Evolutionary conservation across 2,797 vertebrate genomes (phyloP), one percentile per base, ranked within the genome.

Genomic region (Lacerta viridis): DNA sequence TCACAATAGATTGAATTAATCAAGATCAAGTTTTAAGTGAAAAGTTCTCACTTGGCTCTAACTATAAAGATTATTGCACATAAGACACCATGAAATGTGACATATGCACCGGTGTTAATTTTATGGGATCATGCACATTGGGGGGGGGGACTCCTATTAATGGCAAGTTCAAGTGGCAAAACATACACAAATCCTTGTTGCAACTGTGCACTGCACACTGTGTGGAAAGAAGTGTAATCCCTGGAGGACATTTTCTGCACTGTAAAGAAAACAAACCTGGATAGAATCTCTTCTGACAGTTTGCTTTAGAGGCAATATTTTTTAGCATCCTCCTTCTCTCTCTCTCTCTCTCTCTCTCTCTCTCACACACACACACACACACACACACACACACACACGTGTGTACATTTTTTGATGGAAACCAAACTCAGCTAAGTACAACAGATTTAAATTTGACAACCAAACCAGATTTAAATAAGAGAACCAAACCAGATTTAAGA

Each of bases 1-100:
- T 88, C 91, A 92, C 92, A 93, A 93, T 76, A 1, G 3, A 72
- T 33, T 68, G 90, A 93, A 95, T 93, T 92, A 84, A 87, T 85
- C 80, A 92, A 91, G 90, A 94, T 93, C 89, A 85, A 91, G 88
- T 93, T 87, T n/a, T 17, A 90, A 89, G 15, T 61, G 86, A 87
- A 66, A 81, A 88, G 77, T 66, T 91, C 87, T 74, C 90, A 94
- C 92, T 90, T 86, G 72, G 55, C 89, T 79, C 89, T 64, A 88
- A 94, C 88, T 92, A 88, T 2, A 92, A 80, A 11, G 29, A 39
- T 17, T 69, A 17, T 41, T n/a, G 5, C 72, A 83, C 8, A 55
- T 3, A 55, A 55, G 72, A 36, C n/a, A 46, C 8, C 5, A 11
- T 23, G 27, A 15, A 41, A 41, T 61, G 29, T 64, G 5, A 74